Percentiles rank a stretch among this genome's conserved stretches.
Conservation (phyloP, 2,113 vertebrate species). For the Scytalopus superciliaris region DNA sequence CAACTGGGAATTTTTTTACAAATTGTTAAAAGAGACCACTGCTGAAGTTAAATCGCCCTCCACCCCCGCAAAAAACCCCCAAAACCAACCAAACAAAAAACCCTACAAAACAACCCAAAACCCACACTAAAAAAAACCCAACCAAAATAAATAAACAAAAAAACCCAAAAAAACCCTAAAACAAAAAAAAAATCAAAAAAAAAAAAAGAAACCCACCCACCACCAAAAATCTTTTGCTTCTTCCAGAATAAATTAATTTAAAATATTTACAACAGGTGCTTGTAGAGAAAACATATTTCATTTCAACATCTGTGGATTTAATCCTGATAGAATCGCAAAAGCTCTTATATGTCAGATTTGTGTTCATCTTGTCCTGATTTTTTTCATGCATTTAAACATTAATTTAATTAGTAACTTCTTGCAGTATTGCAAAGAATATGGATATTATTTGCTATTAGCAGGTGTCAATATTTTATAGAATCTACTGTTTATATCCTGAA, state of each 20-base stretch:
- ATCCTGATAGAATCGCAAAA: neutral
- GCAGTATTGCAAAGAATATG: neutral
- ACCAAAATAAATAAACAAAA: neutral
- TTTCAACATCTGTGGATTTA: neutral
- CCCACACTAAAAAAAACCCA: too few relatives aligned
- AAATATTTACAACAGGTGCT: neutral
- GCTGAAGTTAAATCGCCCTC: neutral
- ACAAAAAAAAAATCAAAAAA: too few relatives aligned
- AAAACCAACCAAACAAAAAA: neutral
- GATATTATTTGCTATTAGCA: neutral
- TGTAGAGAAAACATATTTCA: neutral
- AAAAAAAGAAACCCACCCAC: neutral
- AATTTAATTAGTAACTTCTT: neutral
- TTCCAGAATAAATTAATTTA: neutral
- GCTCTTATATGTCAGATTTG: neutral
- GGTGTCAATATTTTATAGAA: neutral
- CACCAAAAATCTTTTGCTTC: neutral
- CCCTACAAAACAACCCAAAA: neutral
- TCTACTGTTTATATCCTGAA: neutral
- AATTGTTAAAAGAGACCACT: neutral
- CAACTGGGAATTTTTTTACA: neutral
- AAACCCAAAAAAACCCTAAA: neutral
- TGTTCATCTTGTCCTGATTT: neutral
- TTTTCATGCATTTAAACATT: neutral
- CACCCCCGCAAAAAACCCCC: too few relatives aligned